phyloP scores from a whole-genome alignment of 1,140 invertebrate species.

The Drosophila burlai region DNA sequence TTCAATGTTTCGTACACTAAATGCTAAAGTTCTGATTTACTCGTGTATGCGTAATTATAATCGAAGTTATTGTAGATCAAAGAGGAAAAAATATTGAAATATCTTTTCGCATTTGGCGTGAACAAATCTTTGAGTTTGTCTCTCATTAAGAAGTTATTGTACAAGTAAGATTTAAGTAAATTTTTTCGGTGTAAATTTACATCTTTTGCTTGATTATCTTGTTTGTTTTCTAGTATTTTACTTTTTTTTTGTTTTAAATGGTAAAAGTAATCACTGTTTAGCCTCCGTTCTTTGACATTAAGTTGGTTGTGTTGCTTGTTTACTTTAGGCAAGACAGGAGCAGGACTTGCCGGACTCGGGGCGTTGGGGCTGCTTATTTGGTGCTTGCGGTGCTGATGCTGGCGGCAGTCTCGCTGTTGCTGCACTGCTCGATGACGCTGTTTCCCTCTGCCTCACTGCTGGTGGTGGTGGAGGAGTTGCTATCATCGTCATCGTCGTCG shows the following conservation, averaged over 20 bases:
- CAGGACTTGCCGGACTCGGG: slow-evolving; percentile 33
- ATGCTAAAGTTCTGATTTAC: slow-evolving; percentile 67
- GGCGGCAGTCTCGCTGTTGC: slow-evolving; percentile 69
- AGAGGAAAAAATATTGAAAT: slow-evolving; percentile 65
- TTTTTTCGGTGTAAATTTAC: slow-evolving; percentile 52
- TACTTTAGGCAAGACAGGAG: slow-evolving; percentile 58
- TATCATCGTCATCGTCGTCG: slow-evolving; percentile 44
- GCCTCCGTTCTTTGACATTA: slow-evolving; percentile 83
- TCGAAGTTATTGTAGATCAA: slow-evolving; percentile 59
- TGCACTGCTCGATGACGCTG: slow-evolving; percentile 80
- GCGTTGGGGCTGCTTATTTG: slow-evolving; percentile 44
- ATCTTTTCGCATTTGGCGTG: slow-evolving; percentile 69
- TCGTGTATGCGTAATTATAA: slow-evolving; percentile 45
- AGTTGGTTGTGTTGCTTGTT: slow-evolving; percentile 64
- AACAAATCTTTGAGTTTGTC: slow-evolving; percentile 66
- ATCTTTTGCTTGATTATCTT: slow-evolving; percentile 38
- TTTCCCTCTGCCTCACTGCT: slow-evolving; percentile 77
- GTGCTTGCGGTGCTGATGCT: slow-evolving; percentile 57
- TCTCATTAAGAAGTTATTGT: slow-evolving; percentile 73
- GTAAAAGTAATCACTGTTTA: slow-evolving; percentile 81
- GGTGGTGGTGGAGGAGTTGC: slow-evolving; percentile 62
- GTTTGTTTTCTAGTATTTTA: slow-evolving; percentile 38
- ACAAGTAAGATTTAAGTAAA: slow-evolving; percentile 62
- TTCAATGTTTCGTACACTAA: slow-evolving; percentile 69
- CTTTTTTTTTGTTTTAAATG: slow-evolving; percentile 47